Percentiles rank a stretch among this genome's conserved stretches.
Conservation (phyloP, 2,888 invertebrate species). For the Folsomia manolachei region DNA sequence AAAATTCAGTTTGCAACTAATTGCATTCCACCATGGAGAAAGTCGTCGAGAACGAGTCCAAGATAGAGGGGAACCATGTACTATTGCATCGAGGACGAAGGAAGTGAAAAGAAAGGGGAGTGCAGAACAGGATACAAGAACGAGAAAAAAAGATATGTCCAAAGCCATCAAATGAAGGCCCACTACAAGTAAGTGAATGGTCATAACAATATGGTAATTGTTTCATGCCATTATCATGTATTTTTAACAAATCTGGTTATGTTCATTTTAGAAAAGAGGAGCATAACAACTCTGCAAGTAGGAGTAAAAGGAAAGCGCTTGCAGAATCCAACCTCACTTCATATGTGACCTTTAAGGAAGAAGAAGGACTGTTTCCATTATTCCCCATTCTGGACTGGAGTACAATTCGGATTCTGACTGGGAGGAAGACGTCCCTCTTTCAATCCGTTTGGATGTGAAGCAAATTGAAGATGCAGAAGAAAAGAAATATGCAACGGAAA, state of each 20-base stretch:
- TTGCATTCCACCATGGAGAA: too few species aligned
- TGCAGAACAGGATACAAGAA: neutral
- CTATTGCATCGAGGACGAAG: neutral
- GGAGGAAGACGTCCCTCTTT: neutral
- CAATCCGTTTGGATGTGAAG: neutral
- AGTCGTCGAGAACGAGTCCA: too few species aligned
- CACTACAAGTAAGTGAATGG: neutral
- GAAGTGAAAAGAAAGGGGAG: neutral
- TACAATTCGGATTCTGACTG: neutral
- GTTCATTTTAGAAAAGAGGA: neutral
- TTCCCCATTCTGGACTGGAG: neutral
- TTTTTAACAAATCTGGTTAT: neutral
- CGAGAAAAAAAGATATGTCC: neutral
- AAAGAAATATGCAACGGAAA: neutral
- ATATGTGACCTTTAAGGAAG: neutral
- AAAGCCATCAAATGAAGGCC: neutral
- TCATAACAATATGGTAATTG: neutral
- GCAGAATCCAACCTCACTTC: neutral
- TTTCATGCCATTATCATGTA: neutral
- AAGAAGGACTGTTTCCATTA: neutral
- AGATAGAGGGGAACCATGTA: neutral
- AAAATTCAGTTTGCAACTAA: too few species aligned
- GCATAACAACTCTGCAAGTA: neutral
- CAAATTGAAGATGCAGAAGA: neutral
- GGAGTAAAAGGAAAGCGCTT: neutral